A percentile compares a stretch with the other conserved stretches of the same genome.
phyloP scores from a whole-genome alignment of 2,888 invertebrate species.

The Euplexia lucipara region DNA sequence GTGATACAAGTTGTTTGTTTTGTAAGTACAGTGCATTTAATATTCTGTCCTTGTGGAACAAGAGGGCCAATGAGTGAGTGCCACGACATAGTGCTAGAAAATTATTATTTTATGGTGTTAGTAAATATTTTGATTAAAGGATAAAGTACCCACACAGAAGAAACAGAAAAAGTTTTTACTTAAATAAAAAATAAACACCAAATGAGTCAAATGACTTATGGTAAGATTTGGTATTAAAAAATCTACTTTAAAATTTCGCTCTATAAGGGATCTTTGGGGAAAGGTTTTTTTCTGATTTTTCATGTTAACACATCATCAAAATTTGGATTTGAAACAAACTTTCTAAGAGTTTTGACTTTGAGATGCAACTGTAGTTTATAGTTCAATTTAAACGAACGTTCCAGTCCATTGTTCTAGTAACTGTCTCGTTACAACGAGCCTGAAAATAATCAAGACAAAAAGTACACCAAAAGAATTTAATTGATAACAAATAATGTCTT shows the following conservation, averaged over 20 bases:
- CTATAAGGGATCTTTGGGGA: background rate
- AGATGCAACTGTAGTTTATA: conserved; percentile 9
- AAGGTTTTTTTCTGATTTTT: background rate
- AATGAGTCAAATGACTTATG: background rate
- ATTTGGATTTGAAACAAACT: background rate
- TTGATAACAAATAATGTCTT: conserved; percentile 84
- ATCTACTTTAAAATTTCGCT: background rate
- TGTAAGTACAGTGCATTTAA: background rate
- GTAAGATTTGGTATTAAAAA: background rate
- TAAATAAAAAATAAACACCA: background rate
- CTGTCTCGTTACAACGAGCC: conserved; percentile 51
- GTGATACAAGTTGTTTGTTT: background rate
- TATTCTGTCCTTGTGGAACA: background rate
- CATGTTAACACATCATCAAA: conserved; percentile 7
- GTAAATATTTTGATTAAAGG: background rate
- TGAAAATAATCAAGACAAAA: conserved; percentile 80
- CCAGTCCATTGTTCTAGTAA: conserved; percentile 31
- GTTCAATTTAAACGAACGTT: conserved; percentile 49
- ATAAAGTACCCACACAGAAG: background rate
- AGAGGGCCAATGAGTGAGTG: background rate
- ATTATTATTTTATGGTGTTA: no score
- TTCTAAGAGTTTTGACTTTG: conserved; percentile 7
- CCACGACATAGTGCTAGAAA: no score
- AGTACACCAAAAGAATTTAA: conserved; percentile 85
- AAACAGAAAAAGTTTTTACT: background rate